Base-by-base conservation (phyloP, 2,888 invertebrate species). In the Leuctra nigra region DNA sequence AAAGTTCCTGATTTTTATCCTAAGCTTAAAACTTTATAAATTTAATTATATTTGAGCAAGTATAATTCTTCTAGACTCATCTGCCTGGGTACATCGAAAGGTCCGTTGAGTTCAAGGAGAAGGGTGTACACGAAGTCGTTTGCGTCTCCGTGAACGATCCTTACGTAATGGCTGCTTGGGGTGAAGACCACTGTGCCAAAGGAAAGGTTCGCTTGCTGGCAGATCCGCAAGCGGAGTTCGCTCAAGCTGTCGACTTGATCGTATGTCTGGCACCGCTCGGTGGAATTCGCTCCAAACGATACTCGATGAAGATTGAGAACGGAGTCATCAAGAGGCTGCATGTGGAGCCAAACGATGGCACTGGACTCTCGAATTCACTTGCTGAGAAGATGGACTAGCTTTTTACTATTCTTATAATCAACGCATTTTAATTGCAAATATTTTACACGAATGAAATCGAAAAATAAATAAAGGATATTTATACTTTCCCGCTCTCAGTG, bases 321-420 rank as follows among this genome's bases (percentile, higher is more conserved):
- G 76, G 76, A n/a, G 68, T 71, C 1, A 72, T 78, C 1, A 72
- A 69, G 44, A 69, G 67, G 14, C 55, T 78, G 23, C 71, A 71
- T 60, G 68, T 75, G 22, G 77, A 78, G 60, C 74, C 74, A 1
- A 75, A 75, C 64, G 44, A 44, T 20, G 91, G 91, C 65, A 91
- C 91, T 7, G 94, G 94, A 1, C 77, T 93, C 3, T 87, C 90
- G 39, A 95, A 95, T 73, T 93, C 93, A 2, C 77, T 92, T 35
- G 91, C 90, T 48, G 82, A 86, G n/a, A n/a, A n/a, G n/a, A n/a
- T n/a, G n/a, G n/a, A n/a, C n/a, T n/a, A n/a, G n/a, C n/a, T n/a
- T n/a, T n/a, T n/a, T n/a, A n/a, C n/a, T n/a, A n/a, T n/a, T n/a
- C n/a, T n/a, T n/a, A n/a, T n/a, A n/a, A n/a, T n/a, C n/a, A n/a